Evolutionary conservation across 2,797 vertebrate species (phyloP), one percentile per base, ranked within the genome.

Genomic region (Ctenosaura bakeri): DNA sequence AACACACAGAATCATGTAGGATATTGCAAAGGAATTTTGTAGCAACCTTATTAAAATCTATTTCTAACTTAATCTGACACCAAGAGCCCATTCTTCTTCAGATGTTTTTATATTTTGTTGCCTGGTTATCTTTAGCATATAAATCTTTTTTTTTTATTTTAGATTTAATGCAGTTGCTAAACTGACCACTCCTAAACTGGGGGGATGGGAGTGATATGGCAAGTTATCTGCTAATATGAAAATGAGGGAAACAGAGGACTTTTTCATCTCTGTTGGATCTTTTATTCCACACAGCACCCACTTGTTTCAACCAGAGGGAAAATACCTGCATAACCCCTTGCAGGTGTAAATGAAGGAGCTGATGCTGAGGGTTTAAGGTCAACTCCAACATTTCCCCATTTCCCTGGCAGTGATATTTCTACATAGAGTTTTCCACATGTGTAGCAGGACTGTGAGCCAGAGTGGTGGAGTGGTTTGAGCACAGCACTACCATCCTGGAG

Each of bases 31-130:
- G 64, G 42, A 20, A 93, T 1, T 52, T 2, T 26, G 52, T n/a
- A n/a, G 9, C 1, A 66, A 76, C 14, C 16, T 9, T 0, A 32
- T 71, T 74, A 85, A 7, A 32, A 52, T 18, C 54, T 66, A 85
- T 92, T 92, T 88, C 92, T 73, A 80, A 42, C 12, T 86, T 82
- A 90, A 91, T 1, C 64, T 74, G 29, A 83, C 42, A 73, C 62
- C 54, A 9, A 90, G 69, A 26, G 38, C 0, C 0, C 0, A 62
- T 85, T n/a, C 20, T 91, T 38, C 1, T 86, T 80, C 88, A 92
- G 32, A 2, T 12, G 18, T 54, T 85, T 22, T 50, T n/a, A 32
- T 26, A 46, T 50, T 20, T 18, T 85, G 38, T 10, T 42, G 91
- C 87, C 52, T 86, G 5, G 54, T 76, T 81, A 26, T n/a, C 12